Base-by-base conservation (phyloP, 1,140 invertebrate genomes). In the Globodera rostochiensis region DNA sequence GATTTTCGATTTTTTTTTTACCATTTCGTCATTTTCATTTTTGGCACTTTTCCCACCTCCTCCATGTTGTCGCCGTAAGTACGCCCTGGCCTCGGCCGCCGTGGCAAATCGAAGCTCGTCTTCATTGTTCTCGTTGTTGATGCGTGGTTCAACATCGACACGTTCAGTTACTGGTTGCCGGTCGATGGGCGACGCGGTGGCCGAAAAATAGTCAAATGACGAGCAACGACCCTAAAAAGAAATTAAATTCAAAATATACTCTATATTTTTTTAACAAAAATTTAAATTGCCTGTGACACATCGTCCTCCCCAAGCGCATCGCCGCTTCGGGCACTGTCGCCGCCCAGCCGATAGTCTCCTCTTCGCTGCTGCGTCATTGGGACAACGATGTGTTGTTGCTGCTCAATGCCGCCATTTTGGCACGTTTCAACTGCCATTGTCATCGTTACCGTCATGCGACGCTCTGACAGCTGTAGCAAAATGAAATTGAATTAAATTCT, bases 141-240 rank as follows among this genome's bases (percentile, higher is more conserved):
- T 66, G 6, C 64, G 69, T 13, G 8, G 49, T 69, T 67, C 64
- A 9, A 1, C 36, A 15, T 77, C 21, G 69, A 6, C 11, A 3
- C 45, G 76, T 67, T 77, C 36, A 19, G 46, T n/a, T 9, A 46
- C n/a, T 36, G 5, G 21, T 25, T 36, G 46, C 70, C 25, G 57
- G 6, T 78, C 57, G 21, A 50, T 67, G 49, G 76, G 76, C 1
- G 76, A 78, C 8, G 76, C 64, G 21, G 76, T 78, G 1, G 76
- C 76, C 46, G 76, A 78, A 21, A 78, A 78, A 21, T 78, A 78
- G 57, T 78, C 76, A 49, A 78, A 78, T 4, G 76, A 78, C 49
- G 76, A 78, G 47, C 64, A 67, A 8, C 76, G 76, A 25, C 76
- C 76, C 76, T 46, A 15, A 60, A 19, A 71, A 47, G 9, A 36